Conservation (phyloP, 2,113 vertebrate genomes). For the Epinephelus lanceolatus region DNA sequence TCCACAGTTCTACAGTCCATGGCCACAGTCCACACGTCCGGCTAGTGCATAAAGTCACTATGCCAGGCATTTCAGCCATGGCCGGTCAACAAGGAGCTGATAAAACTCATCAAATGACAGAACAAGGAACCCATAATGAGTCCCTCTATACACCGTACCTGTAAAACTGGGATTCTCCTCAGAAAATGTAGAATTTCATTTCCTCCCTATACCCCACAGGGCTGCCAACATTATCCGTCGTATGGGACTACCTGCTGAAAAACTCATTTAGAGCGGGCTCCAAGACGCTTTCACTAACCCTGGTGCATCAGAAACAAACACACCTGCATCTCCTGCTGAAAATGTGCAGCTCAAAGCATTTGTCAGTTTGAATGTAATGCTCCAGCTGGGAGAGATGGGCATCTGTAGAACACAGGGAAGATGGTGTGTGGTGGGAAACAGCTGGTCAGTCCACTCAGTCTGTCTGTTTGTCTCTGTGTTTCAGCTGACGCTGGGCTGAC, state of each 20-base stretch:
- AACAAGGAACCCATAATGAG: neutral
- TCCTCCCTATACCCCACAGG: slow-evolving; percentile 46
- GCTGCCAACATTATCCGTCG: slow-evolving; percentile 36
- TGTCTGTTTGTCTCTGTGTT: slow-evolving; percentile 11
- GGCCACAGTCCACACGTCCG: neutral
- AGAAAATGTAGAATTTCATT: slow-evolving; percentile 66
- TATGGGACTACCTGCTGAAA: slow-evolving; percentile 14
- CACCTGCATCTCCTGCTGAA: slow-evolving; percentile 77
- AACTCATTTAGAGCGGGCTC: slow-evolving; percentile 65
- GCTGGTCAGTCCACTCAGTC: slow-evolving; percentile 54
- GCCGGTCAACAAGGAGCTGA: neutral
- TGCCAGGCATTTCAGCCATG: neutral
- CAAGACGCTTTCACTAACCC: slow-evolving; percentile 63
- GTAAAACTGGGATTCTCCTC: slow-evolving; percentile 14
- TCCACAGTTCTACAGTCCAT: neutral
- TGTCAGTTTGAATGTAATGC: slow-evolving; percentile 66
- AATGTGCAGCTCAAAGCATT: slow-evolving; percentile 63
- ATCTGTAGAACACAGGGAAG: slow-evolving; percentile 30
- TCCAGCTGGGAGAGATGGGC: slow-evolving; percentile 41
- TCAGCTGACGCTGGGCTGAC: slow-evolving; percentile 2
- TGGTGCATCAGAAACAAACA: slow-evolving; percentile 63
- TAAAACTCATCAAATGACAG: neutral
- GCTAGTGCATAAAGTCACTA: neutral
- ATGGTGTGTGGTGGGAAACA: slow-evolving; percentile 40
- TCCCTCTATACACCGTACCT: neutral